Evolutionary conservation across 2,113 vertebrate species (phyloP).

Genomic region (Raja brachyura): DNA sequence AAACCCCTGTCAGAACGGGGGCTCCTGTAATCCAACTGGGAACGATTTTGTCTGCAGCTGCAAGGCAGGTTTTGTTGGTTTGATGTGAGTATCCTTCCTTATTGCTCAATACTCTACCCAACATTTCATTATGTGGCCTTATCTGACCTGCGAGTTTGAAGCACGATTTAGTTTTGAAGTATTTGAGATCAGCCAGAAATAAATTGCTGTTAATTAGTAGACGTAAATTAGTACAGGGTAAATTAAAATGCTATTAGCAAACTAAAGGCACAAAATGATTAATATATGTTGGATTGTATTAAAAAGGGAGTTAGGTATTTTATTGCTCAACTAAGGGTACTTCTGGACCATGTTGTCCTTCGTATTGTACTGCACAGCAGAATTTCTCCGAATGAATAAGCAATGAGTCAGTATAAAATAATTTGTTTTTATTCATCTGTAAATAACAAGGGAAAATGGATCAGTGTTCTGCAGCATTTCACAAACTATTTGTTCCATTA

Average conservation of each 20-base stretch:
- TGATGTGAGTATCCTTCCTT: slow-evolving; percentile 68
- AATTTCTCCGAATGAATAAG: neutral
- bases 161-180: neutral
- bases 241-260: neutral
- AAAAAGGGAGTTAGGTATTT: neutral
- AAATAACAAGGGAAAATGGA: neutral
- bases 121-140: neutral
- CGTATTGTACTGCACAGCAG: neutral
- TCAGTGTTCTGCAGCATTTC: neutral
- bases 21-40: slow-evolving; percentile 79
- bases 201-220: neutral
- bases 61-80: slow-evolving; percentile 77
- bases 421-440: neutral
- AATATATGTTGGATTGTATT: neutral
- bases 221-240: neutral
- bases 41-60: slow-evolving; percentile 88
- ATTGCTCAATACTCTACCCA: neutral
- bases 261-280: neutral
- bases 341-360: neutral
- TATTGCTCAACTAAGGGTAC: neutral
- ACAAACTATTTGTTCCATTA: neutral
- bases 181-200: neutral
- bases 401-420: neutral
- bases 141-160: neutral
- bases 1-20: slow-evolving; percentile 84